Conservation (phyloP, 2,113 vertebrate genomes). For the Xyrauchen texanus region DNA sequence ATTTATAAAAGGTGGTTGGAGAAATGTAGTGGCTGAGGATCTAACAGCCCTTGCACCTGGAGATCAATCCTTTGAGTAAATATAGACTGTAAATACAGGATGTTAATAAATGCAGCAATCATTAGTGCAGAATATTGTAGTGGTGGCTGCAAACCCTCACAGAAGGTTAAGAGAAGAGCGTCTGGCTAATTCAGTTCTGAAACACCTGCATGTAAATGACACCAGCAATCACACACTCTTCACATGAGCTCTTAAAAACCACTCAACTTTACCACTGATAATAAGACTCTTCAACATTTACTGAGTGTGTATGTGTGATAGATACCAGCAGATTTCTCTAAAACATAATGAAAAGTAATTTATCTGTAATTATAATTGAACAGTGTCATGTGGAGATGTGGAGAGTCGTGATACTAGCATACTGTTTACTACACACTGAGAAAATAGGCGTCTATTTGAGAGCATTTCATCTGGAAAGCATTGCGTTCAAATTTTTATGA, state of each 20-base stretch:
- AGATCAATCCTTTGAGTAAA: background rate
- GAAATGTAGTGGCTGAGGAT: no score
- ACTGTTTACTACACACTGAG: no score
- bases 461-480: no score
- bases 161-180: conserved; percentile 8
- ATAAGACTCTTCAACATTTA: conserved; percentile 18
- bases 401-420: no score
- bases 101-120: conserved; percentile 28
- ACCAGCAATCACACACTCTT: conserved; percentile 37
- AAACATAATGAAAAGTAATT: no score
- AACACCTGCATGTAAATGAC: conserved; percentile 43
- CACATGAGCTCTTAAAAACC: conserved; percentile 33
- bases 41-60: conserved; percentile 1
- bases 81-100: background rate
- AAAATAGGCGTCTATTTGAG: no score
- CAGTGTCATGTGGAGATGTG: no score
- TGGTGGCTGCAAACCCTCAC: conserved; percentile 18
- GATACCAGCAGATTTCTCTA: background rate
- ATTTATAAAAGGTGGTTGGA: no score
- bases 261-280: conserved; percentile 25
- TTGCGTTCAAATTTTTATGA: no score
- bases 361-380: no score
- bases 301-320: conserved; percentile 54
- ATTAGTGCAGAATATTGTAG: conserved; percentile 2
- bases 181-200: conserved; percentile 23